Evolutionary conservation across 2,797 vertebrate species (phyloP), one percentile per base, ranked within the genome.

Genomic region (Enteromius mattozi): DNA sequence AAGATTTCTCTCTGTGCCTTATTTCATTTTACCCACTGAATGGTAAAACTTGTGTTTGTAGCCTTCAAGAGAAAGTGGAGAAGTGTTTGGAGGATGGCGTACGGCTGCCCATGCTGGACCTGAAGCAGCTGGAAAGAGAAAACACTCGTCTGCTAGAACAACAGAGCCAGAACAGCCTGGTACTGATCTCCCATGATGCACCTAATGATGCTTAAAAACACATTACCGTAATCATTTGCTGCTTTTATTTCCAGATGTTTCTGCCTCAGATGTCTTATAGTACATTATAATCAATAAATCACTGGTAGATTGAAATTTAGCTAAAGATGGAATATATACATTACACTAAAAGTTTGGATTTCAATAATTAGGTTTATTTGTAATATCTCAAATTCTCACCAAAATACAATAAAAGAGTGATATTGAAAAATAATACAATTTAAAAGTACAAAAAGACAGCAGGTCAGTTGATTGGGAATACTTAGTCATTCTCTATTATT

Each of bases 31-130:
- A 10, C 35, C 27, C 17, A 3, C 1, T 8, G 19, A 24, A 21
- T 59, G n/a, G 16, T 65, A 83, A 85, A 63, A 49, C 47, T 47
- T 30, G 21, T 61, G 2, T 40, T 17, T 91, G 9, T 87, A 99
- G 97, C 86, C 92, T 99, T 86, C 97, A 98, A 85, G 95, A 97
- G 87, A 99, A 99, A 92, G 97, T 99, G 81, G 96, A 98, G 93
- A 95, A 94, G 91, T 99, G 98, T 90, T 91, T 99, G 88, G 96
- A 97, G 89, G 98, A 99, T 65, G 97, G 97, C 2, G 96, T 97
- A 33, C 95, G 98, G 80, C 92, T 98, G 84, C 97, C 97, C 19
- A 95, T 99, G 95, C 86, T 97, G 92, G 97, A 98, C 90, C 92
- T 97, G 83, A 98, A 97, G 87, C 96, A 96, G 77, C 96, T 99